Base-by-base conservation (phyloP, 2,113 vertebrate genomes). In the Conger conger region DNA sequence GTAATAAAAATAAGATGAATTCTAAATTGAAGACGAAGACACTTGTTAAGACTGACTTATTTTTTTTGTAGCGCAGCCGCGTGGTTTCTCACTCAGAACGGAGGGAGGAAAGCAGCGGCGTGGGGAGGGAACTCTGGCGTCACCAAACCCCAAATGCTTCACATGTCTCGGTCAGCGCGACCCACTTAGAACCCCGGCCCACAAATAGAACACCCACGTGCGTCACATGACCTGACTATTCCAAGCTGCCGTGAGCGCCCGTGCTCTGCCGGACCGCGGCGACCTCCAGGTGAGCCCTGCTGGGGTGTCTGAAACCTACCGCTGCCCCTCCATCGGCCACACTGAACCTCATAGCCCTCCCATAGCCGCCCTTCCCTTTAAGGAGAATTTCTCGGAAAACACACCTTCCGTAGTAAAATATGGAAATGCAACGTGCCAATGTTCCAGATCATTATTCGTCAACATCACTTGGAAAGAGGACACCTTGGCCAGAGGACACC, bases 211-310 rank as follows among this genome's bases (percentile, higher is more conserved):
- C 27, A 90, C 79, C 87, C 80, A n/a, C n/a, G 83, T 87, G 91
- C 92, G 93, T 94, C 94, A 94, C 93, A 93, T 94, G 93, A 87
- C 87, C 82, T 13, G 45, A 91, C 91, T 94, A 95, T 94, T 94
- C 91, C 89, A 87, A 93, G 93, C 89, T 81, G 85, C 86, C 30
- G 77, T 9, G 50, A 73, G 63, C 20, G 40, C 76, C 78, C n/a
- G n/a, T n/a, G n/a, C n/a, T n/a, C n/a, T n/a, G 18, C 40, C 33
- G 33, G 18, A 27, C 37, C 68, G 68, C 9, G 0, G 27, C n/a
- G 33, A 11, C 27, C n/a, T 8, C n/a, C 63, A 30, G 63, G 4
- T 73, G 57, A 4, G 4, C 18, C 33, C 63, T 6, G n/a, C 63
- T 33, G 63, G 63, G 3, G 13, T 27, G 4, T 73, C 82, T 18